Base-by-base conservation (phyloP, 2,888 invertebrate species). In the Dasysyrphus albostriatus region DNA sequence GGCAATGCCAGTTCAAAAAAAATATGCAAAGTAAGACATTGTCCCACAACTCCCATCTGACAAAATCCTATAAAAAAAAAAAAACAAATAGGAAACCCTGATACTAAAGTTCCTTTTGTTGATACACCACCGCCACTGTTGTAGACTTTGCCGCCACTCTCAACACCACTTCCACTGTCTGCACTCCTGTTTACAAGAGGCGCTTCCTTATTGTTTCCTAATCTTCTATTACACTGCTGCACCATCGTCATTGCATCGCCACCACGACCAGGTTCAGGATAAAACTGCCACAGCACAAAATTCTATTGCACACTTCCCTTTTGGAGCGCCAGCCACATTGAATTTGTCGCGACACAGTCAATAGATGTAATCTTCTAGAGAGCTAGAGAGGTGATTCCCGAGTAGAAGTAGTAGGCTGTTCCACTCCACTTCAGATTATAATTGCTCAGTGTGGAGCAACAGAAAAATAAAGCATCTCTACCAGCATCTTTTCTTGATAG, bases 291-390 rank as follows among this genome's bases (percentile, higher is more conserved):
- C 58, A 58, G 58, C 16, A 54, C 65, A 59, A 58, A 39, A 39
- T 61, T 61, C 70, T 72, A 58, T 56, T 61, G 72, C 65, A 74
- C 42, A 74, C 34, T 73, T 63, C 67, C 58, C 72, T 56, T 58
- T 58, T 67, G 16, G 37, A 72, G 61, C 73, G 49, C 61, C 74
- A 51, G 72, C 74, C 70, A 70, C 77, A 81, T 85, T 81, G 85
- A 78, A 87, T 87, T 87, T 72, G 87, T 87, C 78, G 82, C 87
- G 83, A 79, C 87, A 83, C 78, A 87, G 83, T 87, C 83, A 87
- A 87, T 87, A 83, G 87, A 83, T 87, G 87, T 87, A 82, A 87
- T 87, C 82, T 87, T 83, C 82, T 83, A 75, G 78, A 78, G 87
- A 82, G 78, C 78, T 37, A 24, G 69, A 72, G 87, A 87, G 87